Evolutionary conservation across 2,113 vertebrate species (phyloP).

Genomic region (Embiotoca jacksoni): DNA sequence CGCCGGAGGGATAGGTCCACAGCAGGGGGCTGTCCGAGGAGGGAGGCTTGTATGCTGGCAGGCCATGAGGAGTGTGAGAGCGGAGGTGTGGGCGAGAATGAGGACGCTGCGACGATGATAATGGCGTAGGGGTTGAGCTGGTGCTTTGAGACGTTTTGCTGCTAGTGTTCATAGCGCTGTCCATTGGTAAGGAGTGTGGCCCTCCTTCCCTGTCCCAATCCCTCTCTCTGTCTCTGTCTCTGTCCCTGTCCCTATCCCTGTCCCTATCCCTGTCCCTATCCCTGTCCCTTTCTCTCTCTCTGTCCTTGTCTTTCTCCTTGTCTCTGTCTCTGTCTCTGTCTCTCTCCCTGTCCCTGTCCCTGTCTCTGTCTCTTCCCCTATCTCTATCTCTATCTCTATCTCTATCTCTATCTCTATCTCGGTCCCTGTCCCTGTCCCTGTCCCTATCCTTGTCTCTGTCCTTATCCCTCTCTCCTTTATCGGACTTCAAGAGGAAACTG

Average conservation of each 20-base stretch:
- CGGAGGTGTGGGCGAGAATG: constrained; percentile 86
- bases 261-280: constrained; percentile 41
- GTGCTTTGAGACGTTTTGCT: constrained; percentile 74
- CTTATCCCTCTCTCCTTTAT: constrained; percentile 82
- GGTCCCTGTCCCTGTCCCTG: constrained; percentile 66
- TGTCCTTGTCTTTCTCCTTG: constrained; percentile 3
- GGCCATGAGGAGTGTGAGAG: constrained; percentile 83
- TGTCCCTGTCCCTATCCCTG: constrained; percentile 20
- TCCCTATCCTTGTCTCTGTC: constrained; percentile 77
- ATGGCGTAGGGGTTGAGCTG: constrained; percentile 82
- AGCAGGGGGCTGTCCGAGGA: constrained; percentile 85
- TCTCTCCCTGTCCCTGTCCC: constrained; percentile 10
- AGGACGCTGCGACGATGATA: constrained; percentile 81
- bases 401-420: constrained; percentile 71
- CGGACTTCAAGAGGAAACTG: constrained; percentile 83
- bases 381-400: constrained; percentile 54
- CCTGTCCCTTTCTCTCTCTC: constrained; percentile 13
- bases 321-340: constrained; percentile 11
- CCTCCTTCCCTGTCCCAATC: constrained; percentile 69
- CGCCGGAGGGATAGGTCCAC: constrained; percentile 91
- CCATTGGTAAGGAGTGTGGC: constrained; percentile 71
- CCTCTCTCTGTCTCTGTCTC: constrained; percentile 51
- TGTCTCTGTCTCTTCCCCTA: constrained; percentile 47
- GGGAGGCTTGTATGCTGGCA: constrained; percentile 84
- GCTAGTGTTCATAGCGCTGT: constrained; percentile 44